phyloP scores from a whole-genome alignment of 1,140 invertebrate species.

The Drosophila rufa region DNA sequence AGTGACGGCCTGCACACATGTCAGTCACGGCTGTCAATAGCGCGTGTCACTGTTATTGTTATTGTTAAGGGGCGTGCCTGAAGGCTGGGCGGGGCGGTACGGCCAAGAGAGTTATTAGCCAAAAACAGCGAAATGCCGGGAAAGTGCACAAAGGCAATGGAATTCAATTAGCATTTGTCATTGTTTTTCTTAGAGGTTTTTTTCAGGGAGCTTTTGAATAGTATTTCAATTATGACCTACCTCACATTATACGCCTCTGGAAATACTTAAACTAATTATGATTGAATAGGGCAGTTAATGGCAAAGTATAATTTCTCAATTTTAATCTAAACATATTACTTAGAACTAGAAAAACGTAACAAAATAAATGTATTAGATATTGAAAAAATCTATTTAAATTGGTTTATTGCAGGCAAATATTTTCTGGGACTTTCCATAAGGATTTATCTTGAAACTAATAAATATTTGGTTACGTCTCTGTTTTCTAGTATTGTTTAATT shows the following conservation, averaged over 20 bases:
- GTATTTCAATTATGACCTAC: conserved; percentile 13
- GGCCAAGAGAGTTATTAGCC: conserved; percentile 31
- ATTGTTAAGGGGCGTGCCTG: conserved; percentile 39
- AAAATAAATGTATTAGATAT: neutral
- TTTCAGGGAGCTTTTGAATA: neutral
- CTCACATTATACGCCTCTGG: neutral
- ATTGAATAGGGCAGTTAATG: too few species aligned
- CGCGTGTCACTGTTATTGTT: conserved; percentile 43
- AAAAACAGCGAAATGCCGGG: conserved; percentile 35
- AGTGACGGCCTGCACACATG: conserved; percentile 64
- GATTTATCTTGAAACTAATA: too few species aligned
- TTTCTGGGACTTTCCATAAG: too few species aligned
- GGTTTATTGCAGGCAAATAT: too few species aligned
- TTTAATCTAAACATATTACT: too few species aligned
- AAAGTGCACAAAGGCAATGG: conserved; percentile 45
- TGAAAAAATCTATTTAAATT: too few species aligned
- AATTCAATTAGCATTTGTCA: conserved; percentile 46
- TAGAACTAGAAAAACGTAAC: neutral
- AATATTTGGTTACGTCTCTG: too few species aligned
- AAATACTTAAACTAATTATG: neutral
- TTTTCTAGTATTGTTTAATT: too few species aligned
- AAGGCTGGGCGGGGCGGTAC: conserved; percentile 2
- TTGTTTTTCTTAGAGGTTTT: conserved; percentile 22
- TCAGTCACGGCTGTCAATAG: conserved; percentile 74
- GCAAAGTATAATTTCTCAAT: neutral